Evolutionary conservation across 2,797 vertebrate species (phyloP).

Genomic region (Echiichthys vipera): DNA sequence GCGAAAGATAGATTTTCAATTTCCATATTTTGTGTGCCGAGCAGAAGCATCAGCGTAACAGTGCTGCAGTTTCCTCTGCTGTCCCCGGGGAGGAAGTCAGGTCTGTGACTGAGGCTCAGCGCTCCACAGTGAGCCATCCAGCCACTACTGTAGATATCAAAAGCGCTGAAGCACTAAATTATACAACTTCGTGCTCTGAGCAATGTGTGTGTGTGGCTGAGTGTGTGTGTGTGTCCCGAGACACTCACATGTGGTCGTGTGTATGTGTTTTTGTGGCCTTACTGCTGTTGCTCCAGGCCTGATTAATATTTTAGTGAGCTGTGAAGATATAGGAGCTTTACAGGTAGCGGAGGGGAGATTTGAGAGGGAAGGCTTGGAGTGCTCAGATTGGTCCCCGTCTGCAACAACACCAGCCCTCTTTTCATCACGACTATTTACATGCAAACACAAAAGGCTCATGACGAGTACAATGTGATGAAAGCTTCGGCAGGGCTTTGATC

Average conservation of each 20-base stretch:
- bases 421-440: constrained; percentile 70
- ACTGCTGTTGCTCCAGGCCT: constrained; percentile 34
- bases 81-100: constrained; percentile 38
- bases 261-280: constrained; percentile 41
- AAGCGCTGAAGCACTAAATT: constrained; percentile 69
- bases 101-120: constrained; percentile 43
- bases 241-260: constrained; percentile 17
- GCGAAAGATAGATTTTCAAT: constrained; percentile 40
- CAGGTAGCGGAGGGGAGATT: constrained; percentile 7
- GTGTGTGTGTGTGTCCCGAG: constrained; percentile 18
- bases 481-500: constrained; percentile 68
- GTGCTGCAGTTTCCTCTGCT: constrained; percentile 34
- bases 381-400: constrained; percentile 43
- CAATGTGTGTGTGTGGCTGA: constrained; percentile 14
- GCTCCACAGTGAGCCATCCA: constrained; percentile 36
- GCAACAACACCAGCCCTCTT: constrained; percentile 31
- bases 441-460: constrained; percentile 57
- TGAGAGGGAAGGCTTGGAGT: constrained; percentile 29
- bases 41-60: not conserved
- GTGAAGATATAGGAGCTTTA: constrained; percentile 58
- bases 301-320: constrained; percentile 75
- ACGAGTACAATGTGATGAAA: constrained; percentile 51
- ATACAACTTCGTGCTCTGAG: constrained; percentile 50
- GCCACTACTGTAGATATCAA: constrained; percentile 60
- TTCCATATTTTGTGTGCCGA: constrained; percentile 21